phyloP scores from a whole-genome alignment of 2,888 invertebrate genomes.

The Conomelus anceps region DNA sequence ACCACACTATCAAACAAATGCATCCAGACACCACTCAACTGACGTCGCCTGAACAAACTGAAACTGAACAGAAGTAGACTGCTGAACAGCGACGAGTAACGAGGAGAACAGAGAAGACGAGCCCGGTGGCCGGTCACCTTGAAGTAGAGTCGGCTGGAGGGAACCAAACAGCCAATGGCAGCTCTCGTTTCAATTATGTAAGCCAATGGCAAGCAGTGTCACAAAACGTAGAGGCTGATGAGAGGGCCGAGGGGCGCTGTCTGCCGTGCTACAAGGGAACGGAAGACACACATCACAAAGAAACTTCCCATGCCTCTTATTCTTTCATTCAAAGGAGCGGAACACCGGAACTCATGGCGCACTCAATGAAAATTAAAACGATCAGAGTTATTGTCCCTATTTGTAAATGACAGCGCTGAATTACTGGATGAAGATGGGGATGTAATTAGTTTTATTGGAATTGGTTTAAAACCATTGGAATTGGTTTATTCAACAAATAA shows the following conservation, averaged over 20 bases:
- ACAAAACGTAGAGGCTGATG: not conserved
- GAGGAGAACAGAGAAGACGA: not conserved
- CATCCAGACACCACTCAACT: not conserved
- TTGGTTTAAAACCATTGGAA: no score
- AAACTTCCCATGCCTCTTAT: not conserved
- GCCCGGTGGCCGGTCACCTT: not conserved
- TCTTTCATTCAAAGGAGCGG: not conserved
- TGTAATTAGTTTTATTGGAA: no score
- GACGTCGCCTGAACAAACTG: not conserved
- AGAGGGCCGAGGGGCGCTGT: not conserved
- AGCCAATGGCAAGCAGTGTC: not conserved
- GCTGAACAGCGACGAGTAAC: not conserved
- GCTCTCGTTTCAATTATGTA: not conserved
- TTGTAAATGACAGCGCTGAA: not conserved
- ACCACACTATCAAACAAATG: not conserved
- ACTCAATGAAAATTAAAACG: not conserved
- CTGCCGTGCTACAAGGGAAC: not conserved
- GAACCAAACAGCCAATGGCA: not conserved
- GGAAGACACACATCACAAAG: not conserved
- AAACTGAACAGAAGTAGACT: conserved; percentile 3
- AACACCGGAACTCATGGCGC: not conserved
- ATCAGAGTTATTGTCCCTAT: not conserved
- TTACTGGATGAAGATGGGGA: not conserved
- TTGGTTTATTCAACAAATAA: no score
- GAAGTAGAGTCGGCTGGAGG: not conserved